Evolutionary conservation across 2,113 vertebrate genomes (phyloP).

Genomic region (Holacanthus passer): DNA sequence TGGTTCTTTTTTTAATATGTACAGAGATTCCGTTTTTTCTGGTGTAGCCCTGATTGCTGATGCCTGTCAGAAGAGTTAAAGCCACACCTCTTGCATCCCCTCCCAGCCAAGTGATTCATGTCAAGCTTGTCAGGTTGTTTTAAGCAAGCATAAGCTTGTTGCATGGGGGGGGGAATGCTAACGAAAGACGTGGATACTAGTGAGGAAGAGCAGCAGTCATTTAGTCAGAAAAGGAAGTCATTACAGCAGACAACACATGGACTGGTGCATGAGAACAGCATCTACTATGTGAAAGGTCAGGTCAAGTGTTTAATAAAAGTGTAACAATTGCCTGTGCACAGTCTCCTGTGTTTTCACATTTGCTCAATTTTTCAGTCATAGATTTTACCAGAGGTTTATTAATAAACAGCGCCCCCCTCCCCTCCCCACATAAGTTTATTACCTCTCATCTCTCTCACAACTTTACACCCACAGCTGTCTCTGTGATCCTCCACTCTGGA

Average conservation of each 20-base stretch:
- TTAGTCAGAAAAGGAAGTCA: slow-evolving; percentile 30
- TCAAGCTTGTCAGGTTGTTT: slow-evolving; percentile 45
- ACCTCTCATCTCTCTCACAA: slow-evolving; percentile 2
- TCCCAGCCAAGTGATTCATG: slow-evolving; percentile 58
- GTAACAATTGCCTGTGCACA: slow-evolving; percentile 19
- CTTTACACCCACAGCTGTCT: slow-evolving; percentile 9
- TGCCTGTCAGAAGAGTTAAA: slow-evolving; percentile 35
- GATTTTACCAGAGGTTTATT: slow-evolving; percentile 33
- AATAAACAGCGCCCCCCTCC: background rate
- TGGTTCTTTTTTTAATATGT: slow-evolving; percentile 18
- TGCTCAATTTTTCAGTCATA: slow-evolving; percentile 2
- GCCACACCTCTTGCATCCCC: slow-evolving; percentile 14
- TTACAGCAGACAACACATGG: background rate
- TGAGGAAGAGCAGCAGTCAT: slow-evolving; percentile 47
- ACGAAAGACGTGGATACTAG: slow-evolving; percentile 40
- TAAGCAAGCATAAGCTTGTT: slow-evolving; percentile 36
- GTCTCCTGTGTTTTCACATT: slow-evolving; percentile 14
- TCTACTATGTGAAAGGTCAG: slow-evolving; percentile 61
- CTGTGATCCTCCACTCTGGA: slow-evolving; percentile 28
- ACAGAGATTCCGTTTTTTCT: slow-evolving; percentile 9
- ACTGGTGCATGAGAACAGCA: slow-evolving; percentile 29
- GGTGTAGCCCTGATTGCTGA: slow-evolving; percentile 11
- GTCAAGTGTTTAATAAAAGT: slow-evolving; percentile 37
- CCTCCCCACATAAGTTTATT: background rate
- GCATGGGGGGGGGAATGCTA: slow-evolving; percentile 28